Evolutionary conservation across 2,888 invertebrate genomes (phyloP).

Genomic region (Rhamnusium bicolor): DNA sequence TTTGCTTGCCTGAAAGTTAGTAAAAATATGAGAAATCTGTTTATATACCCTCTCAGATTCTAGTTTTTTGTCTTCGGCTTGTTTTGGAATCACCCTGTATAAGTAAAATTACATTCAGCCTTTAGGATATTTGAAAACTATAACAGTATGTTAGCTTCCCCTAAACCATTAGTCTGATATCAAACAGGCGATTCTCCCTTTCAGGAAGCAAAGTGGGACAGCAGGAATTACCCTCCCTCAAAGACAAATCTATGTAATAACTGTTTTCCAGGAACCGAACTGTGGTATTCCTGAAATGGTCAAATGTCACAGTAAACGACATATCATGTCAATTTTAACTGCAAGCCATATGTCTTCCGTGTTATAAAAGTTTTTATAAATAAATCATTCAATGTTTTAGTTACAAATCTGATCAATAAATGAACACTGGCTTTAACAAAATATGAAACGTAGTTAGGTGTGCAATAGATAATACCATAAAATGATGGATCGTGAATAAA

Average conservation of each 20-base stretch:
- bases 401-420: slow-evolving; percentile 4
- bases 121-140: slow-evolving; percentile 64
- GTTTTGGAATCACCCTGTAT: background rate
- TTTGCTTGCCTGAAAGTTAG: too few species aligned
- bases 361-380: slow-evolving; percentile 26
- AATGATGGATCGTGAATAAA: too few species aligned
- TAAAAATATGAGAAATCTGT: too few species aligned
- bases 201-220: slow-evolving; percentile 49
- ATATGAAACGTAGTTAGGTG: background rate
- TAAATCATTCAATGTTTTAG: slow-evolving; percentile 20
- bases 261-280: slow-evolving; percentile 61
- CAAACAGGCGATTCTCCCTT: slow-evolving; percentile 56
- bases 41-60: too few species aligned
- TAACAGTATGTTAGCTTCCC: slow-evolving; percentile 60
- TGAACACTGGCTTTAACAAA: slow-evolving; percentile 6
- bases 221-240: slow-evolving; percentile 48
- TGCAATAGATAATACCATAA: background rate
- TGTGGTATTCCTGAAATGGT: slow-evolving; percentile 54
- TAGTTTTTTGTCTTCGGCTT: background rate
- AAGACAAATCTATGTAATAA: slow-evolving; percentile 67
- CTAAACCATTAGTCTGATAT: slow-evolving; percentile 61
- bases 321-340: slow-evolving; percentile 56
- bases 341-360: slow-evolving; percentile 46
- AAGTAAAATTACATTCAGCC: slow-evolving; percentile 53
- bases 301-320: slow-evolving; percentile 55